phyloP scores from a whole-genome alignment of 2,113 vertebrate genomes.

The Perca flavescens region DNA sequence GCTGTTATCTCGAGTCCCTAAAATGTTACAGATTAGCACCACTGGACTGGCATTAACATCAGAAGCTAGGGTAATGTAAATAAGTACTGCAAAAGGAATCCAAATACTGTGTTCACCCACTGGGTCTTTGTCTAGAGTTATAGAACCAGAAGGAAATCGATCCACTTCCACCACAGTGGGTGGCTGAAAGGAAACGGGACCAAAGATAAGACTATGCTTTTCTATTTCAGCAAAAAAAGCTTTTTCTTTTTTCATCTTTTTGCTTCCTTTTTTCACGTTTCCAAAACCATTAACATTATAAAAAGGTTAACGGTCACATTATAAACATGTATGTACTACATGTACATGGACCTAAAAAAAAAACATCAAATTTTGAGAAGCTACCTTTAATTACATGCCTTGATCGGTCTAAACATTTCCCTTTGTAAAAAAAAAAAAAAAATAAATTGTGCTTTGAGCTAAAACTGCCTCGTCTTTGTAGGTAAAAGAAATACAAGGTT shows the following conservation, averaged over 20 bases:
- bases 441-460: conserved; percentile 58
- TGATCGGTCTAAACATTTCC: conserved; percentile 54
- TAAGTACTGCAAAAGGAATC: conserved; percentile 46
- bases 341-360: conserved; percentile 45
- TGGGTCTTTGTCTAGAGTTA: conserved; percentile 64
- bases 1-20: conserved; percentile 39
- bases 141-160: conserved; percentile 64
- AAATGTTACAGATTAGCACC: conserved; percentile 70
- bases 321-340: conserved; percentile 46
- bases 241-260: conserved; percentile 17
- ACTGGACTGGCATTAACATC: conserved; percentile 58
- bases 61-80: conserved; percentile 58
- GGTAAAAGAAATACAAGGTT: conserved; percentile 65
- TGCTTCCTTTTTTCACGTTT: conserved; percentile 19
- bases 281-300: conserved; percentile 59
- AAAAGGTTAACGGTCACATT: conserved; percentile 59
- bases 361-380: conserved; percentile 29
- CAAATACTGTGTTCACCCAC: conserved; percentile 51
- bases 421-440: conserved; percentile 76
- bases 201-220: conserved; percentile 33
- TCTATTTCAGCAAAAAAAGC: conserved; percentile 15
- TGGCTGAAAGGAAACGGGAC: conserved; percentile 48
- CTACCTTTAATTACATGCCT: conserved; percentile 67
- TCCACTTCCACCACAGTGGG: conserved; percentile 66
- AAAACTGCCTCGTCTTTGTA: conserved; percentile 51